Evolutionary conservation across 1,140 invertebrate species (phyloP), one percentile per base, ranked within the genome.

Genomic region (Carcinoscorpius rotundicauda): DNA sequence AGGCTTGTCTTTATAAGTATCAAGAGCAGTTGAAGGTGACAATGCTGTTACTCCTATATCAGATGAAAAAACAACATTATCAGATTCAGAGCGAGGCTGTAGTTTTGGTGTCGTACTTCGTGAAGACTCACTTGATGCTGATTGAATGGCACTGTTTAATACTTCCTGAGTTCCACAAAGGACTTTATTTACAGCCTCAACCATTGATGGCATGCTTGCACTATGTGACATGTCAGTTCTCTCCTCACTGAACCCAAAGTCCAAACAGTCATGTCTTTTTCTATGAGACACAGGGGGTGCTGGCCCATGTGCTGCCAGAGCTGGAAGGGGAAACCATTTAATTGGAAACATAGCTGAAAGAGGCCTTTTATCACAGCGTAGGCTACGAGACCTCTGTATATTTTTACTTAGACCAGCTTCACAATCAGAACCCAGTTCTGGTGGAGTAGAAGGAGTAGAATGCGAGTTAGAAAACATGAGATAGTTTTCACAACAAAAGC

Each of bases 341-440:
- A 55, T 59, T 58, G 49, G 57, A 49, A 52, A 62, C 10, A 29
- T 29, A 29, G 61, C 29, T 1, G 61, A 52, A 51, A 51, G 50
- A 8, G 65, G 49, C 49, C 60, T 74, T 63, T 75, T 73, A 56
- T 73, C 72, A 70, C 72, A 75, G 11, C 77, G 71, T 4, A 71
- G 62, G 51, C 69, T 70, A 51, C 67, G 66, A 10, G 70, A 71
- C 5, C 70, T 58, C 11, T 70, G 70, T 48, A 71, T 29, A 29
- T 29, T 63, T n/a, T 60, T 52, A 6, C 63, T 64, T 49, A 64
- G 66, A 29, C 59, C 62, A 5, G 5, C 4, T 8, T 29, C 29
- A n/a, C 52, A 10, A 29, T 57, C 61, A 5, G 11, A n/a, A 2
- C n/a, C 3, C 0, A 59, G 52, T 55, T 65, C 66, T 49, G 63